These are phyloP conservation scores for Drusus annulatus DNA, from an alignment of 1,140 invertebrate species.

Conservation along the genomic window DNA sequence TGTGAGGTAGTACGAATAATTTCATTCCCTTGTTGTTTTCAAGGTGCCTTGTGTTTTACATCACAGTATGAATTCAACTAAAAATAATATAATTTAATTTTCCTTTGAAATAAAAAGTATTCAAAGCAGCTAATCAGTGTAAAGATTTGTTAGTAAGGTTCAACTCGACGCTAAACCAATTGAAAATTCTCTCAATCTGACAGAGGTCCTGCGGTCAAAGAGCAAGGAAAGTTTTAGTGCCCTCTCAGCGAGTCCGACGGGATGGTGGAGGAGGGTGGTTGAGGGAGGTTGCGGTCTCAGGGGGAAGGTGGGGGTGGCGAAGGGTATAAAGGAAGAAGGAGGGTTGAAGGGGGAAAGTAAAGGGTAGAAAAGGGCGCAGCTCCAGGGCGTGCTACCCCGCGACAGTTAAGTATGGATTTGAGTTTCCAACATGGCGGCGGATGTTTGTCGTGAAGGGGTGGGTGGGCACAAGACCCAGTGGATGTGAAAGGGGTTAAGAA, in stretches of 20 bases:
- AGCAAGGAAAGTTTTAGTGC: constrained; percentile 52
- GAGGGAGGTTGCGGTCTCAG: constrained; percentile 3
- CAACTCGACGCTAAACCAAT: background rate
- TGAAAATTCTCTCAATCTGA: constrained; percentile 28
- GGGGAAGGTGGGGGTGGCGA: constrained; percentile 6
- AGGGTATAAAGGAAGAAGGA: background rate
- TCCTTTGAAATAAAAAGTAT: no score
- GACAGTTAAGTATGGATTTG: constrained; percentile 59
- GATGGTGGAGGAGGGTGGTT: background rate
- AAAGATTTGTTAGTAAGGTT: no score
- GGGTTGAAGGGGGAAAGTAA: constrained; percentile 33
- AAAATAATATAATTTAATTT: no score
- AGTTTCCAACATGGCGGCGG: constrained; percentile 57
- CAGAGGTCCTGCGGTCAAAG: constrained; percentile 17
- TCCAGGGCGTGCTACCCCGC: constrained; percentile 48
- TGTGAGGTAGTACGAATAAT: no score
- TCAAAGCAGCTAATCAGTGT: no score
- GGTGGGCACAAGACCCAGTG: background rate
- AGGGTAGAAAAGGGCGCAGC: constrained; percentile 55
- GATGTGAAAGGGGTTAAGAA: constrained; percentile 8
- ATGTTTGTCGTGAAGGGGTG: constrained; percentile 54
- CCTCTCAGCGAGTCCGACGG: background rate
- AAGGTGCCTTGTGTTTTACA: no score
- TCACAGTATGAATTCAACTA: no score
- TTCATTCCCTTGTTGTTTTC: no score